A percentile compares a stretch with the other conserved stretches of the same genome.
phyloP scores from a whole-genome alignment of 1,140 invertebrate species.

The Meloidogyne exigua region DNA sequence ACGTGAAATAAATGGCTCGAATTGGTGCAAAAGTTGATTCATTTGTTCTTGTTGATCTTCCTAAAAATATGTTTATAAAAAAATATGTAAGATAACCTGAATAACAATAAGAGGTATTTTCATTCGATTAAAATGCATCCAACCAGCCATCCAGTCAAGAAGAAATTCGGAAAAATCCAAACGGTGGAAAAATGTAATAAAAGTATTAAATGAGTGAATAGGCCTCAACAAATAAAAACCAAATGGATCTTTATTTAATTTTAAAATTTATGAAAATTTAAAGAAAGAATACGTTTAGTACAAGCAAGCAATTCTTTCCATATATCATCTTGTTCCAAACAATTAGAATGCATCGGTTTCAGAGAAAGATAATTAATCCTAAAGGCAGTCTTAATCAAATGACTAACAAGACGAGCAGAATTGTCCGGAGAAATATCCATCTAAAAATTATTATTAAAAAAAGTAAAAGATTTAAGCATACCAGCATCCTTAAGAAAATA shows the following conservation, averaged over 20 bases:
- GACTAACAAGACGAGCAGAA: constrained; percentile 33
- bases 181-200: constrained; percentile 15
- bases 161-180: constrained; percentile 25
- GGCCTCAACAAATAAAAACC: constrained; percentile 17
- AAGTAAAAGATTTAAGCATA: background rate
- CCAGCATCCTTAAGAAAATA: constrained; percentile 33
- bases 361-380: constrained; percentile 19
- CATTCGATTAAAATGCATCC: constrained; percentile 15
- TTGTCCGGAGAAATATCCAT: constrained; percentile 24
- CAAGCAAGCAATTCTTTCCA: constrained; percentile 9
- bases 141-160: constrained; percentile 18
- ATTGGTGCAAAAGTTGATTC: constrained; percentile 24
- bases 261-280: background rate
- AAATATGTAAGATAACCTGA: background rate
- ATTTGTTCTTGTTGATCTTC: background rate
- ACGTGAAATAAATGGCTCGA: constrained; percentile 37
- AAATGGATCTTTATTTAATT: constrained; percentile 11
- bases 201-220: constrained; percentile 33
- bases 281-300: background rate
- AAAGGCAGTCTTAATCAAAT: constrained; percentile 30
- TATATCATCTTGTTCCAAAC: constrained; percentile 3
- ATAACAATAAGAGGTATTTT: constrained; percentile 11
- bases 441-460: background rate
- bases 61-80: background rate
- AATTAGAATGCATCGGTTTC: constrained; percentile 6